Evolutionary conservation across 1,140 invertebrate genomes (phyloP), one percentile per base, ranked within the genome.

Genomic region (Solen grandis): DNA sequence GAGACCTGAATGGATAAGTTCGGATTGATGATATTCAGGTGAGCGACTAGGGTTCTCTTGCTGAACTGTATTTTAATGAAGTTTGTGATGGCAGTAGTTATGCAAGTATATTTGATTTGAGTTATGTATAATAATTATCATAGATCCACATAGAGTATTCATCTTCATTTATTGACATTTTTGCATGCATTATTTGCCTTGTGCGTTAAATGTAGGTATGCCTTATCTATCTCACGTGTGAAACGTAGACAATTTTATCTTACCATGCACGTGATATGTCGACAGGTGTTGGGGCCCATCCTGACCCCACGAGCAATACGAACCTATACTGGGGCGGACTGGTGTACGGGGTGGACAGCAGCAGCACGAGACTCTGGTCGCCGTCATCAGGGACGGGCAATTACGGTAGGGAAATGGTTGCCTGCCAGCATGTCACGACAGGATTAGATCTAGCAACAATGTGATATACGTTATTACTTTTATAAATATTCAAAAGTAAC

Each of bases 331-430:
- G 66, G 66, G 66, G 66, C 8, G 66, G 66, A 19, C 14, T 70
- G 14, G 50, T 70, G 16, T 70, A 70, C 46, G 66, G 27, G 19
- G 66, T 70, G 10, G 41, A 55, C 22, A 33, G 27, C 27, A 25
- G 33, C 19, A 2, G 27, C 14, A 55, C 55, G 14, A 25, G 46
- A 55, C 14, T 70, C 14, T 70, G 66, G 66, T 27, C 66, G 19
- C 25, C 46, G 1, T 31, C n/a, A 13, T 27, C 2, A 13, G 65
- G 46, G 2, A n/a, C 52, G 13, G 66, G 46, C 8, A 70, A 70
- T 54, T 70, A 70, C 35, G 66, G 66, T 70, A 55, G 19, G 25
- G n/a, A n/a, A n/a, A n/a, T n/a, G n/a, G n/a, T n/a, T n/a, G n/a
- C n/a, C n/a, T n/a, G n/a, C n/a, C n/a, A n/a, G n/a, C n/a, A n/a